Conservation (phyloP, 53 echinoderm and acorn worm genomes). For the Hippasteria phrygiana region DNA sequence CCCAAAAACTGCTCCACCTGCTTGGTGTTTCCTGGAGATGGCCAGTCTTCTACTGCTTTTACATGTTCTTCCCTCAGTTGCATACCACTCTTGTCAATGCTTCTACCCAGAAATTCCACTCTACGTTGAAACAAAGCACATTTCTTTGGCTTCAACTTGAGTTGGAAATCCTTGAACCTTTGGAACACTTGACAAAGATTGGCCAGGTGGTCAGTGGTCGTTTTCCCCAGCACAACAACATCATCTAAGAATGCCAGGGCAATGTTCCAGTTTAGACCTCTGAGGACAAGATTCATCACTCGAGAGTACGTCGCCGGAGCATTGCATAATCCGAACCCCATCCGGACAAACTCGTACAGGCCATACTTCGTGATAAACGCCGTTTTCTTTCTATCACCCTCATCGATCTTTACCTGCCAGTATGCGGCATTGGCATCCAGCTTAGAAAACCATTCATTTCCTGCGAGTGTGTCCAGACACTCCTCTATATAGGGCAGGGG, state of each 20-base stretch:
- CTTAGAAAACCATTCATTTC: conserved; percentile 61
- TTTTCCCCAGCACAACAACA: conserved; percentile 51
- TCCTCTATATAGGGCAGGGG: conserved; percentile 72
- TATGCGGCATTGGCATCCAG: conserved; percentile 63
- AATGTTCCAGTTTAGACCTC: conserved; percentile 68
- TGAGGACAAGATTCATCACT: conserved; percentile 69
- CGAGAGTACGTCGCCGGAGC: conserved; percentile 72
- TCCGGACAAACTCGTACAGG: conserved; percentile 54
- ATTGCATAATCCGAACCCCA: conserved; percentile 72
- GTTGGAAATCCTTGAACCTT: conserved; percentile 7
- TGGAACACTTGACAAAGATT: conserved; percentile 50
- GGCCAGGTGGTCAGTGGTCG: conserved; percentile 55
- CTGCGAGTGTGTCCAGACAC: conserved; percentile 67
- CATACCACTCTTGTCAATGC: conserved; percentile 15
- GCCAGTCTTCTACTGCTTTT: conserved; percentile 56
- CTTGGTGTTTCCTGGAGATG: conserved; percentile 32
- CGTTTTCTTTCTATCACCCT: conserved; percentile 63
- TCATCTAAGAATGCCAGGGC: conserved; percentile 74
- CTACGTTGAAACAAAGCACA: conserved; percentile 38
- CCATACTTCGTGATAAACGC: conserved; percentile 71
- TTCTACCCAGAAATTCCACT: conserved; percentile 33
- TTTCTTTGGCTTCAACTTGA: conserved; percentile 56
- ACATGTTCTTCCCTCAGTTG: conserved; percentile 15
- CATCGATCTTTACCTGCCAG: conserved; percentile 60
- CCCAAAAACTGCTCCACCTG: too few species aligned